Percentiles rank a stretch among this genome's conserved stretches.
These are phyloP conservation scores for Coturnix japonica DNA, from an alignment of 2,113 vertebrate genomes.

Conservation along the genomic window DNA sequence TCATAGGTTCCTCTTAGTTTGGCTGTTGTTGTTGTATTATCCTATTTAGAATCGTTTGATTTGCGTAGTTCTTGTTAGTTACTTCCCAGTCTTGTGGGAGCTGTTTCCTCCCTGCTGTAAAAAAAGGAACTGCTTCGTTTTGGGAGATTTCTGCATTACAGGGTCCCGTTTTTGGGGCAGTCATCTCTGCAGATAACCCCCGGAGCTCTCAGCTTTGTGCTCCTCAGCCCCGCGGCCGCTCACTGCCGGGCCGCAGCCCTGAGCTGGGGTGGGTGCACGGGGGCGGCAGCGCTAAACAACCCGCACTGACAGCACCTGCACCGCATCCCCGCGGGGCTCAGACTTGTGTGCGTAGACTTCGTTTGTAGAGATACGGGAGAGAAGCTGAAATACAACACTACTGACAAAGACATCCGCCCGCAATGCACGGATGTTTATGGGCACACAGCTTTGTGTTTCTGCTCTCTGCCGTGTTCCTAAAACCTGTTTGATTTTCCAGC, in stretches of 20 bases:
- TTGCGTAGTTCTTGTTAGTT: fast-evolving
- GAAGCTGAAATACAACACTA: neutral
- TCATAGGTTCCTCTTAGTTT: fast-evolving
- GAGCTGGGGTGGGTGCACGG: no score
- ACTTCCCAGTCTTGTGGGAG: neutral
- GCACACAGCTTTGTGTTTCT: neutral
- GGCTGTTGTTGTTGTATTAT: neutral
- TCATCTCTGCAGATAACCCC: no score
- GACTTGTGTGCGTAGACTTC: fast-evolving
- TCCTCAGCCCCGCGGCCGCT: no score
- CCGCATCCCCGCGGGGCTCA: fast-evolving
- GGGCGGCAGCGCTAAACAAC: fast-evolving
- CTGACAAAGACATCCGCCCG: fast-evolving
- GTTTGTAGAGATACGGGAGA: neutral
- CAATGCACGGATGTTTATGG: fast-evolving
- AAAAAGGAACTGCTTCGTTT: neutral
- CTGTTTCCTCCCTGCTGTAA: neutral
- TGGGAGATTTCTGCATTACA: neutral
- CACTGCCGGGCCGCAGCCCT: no score
- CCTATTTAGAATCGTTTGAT: neutral
- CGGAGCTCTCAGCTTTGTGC: no score
- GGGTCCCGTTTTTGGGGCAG: neutral
- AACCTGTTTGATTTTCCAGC: neutral
- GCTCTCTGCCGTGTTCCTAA: neutral
- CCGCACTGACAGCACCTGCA: fast-evolving